Evolutionary conservation across 1,140 invertebrate genomes (phyloP), one percentile per base, ranked within the genome.

Genomic region (Drosophila sturtevanti): DNA sequence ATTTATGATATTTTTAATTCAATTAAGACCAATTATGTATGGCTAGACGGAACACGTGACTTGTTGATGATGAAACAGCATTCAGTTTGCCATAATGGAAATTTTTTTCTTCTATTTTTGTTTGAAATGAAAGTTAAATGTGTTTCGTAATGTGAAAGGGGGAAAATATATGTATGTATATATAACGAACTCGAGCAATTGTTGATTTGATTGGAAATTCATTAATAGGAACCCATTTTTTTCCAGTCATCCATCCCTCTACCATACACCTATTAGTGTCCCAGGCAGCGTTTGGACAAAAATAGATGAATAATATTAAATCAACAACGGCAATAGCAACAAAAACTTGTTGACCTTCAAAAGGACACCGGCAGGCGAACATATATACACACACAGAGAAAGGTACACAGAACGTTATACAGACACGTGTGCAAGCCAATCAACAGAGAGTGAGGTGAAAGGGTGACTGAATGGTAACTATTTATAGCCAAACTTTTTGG

Each of bases 271-370:
- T n/a, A n/a, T n/a, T n/a, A n/a, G n/a, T n/a, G 34, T 54, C 55
- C 74, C 63, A 74, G 63, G 72, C 41, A 66, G 63, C 71, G 66
- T 59, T 59, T 55, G 72, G 67, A 76, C 72, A 7, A 63, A 82
- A 89, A 87, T 81, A 85, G 62, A 41, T 64, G 48, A 68, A 82
- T 56, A 55, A 85, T 54, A 52, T 77, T 77, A 60, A 81, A 54
- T 70, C 60, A 77, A 70, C 66, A 72, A 63, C 58, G 14, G 37
- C 54, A 61, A 60, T 63, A 67, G 24, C 60, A 73, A 37, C 56
- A 54, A 72, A 68, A 75, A 77, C 64, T 78, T 64, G 74, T 67
- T 90, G 87, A 90, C 87, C 87, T 90, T 90, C 87, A 82, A 90
- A 90, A 90, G 87, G 87, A 90, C 87, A 90, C 79, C 63, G 69